Percentiles rank a stretch among this genome's conserved stretches.
phyloP scores from a whole-genome alignment of 2,113 vertebrate species.

The Aptenodytes patagonicus region DNA sequence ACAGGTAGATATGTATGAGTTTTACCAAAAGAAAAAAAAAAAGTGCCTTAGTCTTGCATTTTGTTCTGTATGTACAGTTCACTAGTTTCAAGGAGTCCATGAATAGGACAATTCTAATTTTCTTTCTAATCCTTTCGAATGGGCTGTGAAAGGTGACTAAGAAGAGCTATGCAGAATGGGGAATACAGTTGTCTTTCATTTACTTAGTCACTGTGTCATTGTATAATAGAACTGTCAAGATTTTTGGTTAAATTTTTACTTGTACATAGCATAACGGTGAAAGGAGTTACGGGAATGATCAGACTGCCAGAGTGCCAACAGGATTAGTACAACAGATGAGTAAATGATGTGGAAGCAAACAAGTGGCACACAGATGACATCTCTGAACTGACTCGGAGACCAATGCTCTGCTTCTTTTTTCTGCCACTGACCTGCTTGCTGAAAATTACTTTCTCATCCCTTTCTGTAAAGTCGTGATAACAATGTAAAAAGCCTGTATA shows the following conservation, averaged over 20 bases:
- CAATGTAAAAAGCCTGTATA: accelerated
- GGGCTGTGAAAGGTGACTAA: background rate
- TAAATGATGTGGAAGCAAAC: background rate
- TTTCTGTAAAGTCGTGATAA: background rate
- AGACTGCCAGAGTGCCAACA: background rate
- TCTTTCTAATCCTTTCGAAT: background rate
- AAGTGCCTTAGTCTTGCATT: background rate
- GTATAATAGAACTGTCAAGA: background rate
- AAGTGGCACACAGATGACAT: background rate
- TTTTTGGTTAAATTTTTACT: background rate
- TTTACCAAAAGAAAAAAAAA: background rate
- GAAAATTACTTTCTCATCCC: background rate
- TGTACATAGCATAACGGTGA: accelerated
- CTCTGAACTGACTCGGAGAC: background rate
- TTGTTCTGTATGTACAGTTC: background rate
- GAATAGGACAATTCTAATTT: background rate
- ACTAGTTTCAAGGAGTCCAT: background rate
- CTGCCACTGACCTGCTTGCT: background rate
- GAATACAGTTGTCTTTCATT: background rate
- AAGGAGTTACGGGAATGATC: background rate
- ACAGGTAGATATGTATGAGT: background rate
- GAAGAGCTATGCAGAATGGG: background rate
- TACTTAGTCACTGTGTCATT: background rate
- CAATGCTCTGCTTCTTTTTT: background rate
- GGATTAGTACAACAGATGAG: background rate